A percentile compares a stretch with the other conserved stretches of the same genome.
These are phyloP conservation scores for Oedothorax gibbosus DNA, from an alignment of 1,140 invertebrate genomes.

Conservation along the genomic window DNA sequence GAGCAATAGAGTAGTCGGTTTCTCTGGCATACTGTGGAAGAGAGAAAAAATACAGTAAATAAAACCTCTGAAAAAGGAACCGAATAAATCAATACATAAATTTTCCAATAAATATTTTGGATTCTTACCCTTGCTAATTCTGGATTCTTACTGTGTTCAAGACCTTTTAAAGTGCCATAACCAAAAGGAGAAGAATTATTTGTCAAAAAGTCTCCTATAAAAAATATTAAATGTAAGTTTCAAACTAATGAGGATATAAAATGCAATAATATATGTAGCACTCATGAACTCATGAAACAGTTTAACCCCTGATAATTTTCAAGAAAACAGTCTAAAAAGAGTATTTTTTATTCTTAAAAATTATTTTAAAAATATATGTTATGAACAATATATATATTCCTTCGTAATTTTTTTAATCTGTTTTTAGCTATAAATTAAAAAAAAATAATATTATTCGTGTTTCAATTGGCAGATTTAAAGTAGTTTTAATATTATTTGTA, in stretches of 20 bases:
- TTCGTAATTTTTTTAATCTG: too few species aligned
- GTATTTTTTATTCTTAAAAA: too few species aligned
- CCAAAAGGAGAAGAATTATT: slow-evolving; percentile 57
- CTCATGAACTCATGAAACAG: too few species aligned
- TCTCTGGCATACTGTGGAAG: slow-evolving; percentile 79
- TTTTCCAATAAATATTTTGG: background rate
- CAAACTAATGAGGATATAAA: background rate
- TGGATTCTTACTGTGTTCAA: slow-evolving; percentile 91
- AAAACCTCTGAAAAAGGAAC: background rate
- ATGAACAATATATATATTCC: too few species aligned
- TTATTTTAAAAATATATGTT: too few species aligned
- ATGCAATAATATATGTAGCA: too few species aligned
- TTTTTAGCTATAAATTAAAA: too few species aligned
- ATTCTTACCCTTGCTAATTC: slow-evolving; percentile 78
- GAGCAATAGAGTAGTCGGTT: slow-evolving; percentile 86
- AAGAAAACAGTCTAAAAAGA: too few species aligned
- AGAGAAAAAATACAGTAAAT: background rate
- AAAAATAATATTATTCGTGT: too few species aligned
- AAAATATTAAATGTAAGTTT: background rate
- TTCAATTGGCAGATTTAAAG: too few species aligned
- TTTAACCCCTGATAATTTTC: too few species aligned
- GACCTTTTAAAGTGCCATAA: slow-evolving; percentile 82
- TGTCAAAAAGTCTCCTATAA: slow-evolving; percentile 35
- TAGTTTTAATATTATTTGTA: too few species aligned
- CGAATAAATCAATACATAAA: background rate